Conservation (phyloP, 2,888 invertebrate species). For the Cerastoderma edule region DNA sequence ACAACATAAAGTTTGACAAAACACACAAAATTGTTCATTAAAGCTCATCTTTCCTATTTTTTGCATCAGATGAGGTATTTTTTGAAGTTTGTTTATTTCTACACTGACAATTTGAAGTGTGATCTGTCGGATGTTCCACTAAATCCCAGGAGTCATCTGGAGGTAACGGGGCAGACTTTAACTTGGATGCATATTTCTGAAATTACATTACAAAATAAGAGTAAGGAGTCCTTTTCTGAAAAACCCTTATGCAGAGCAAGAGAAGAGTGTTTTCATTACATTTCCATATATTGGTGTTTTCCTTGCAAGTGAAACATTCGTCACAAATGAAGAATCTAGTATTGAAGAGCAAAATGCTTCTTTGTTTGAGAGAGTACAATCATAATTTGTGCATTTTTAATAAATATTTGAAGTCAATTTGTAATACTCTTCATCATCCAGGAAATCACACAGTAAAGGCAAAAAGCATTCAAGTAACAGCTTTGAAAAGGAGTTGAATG, state of each 20-base stretch:
- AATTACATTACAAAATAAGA: no score
- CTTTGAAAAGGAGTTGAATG: no score
- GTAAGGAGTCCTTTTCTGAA: no score
- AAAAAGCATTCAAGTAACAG: no score
- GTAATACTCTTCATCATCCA: no score
- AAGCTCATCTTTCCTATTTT: slow-evolving; percentile 19
- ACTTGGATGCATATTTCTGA: slow-evolving; percentile 69
- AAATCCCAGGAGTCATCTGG: slow-evolving; percentile 70
- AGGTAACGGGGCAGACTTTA: slow-evolving; percentile 49
- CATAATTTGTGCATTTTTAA: neutral
- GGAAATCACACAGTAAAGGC: no score
- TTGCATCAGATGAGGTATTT: slow-evolving; percentile 4
- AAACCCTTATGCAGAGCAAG: neutral
- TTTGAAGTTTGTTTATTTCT: slow-evolving; percentile 14
- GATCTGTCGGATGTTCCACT: slow-evolving; percentile 68
- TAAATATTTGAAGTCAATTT: no score
- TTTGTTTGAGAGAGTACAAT: neutral
- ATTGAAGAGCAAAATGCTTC: no score
- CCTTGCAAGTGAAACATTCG: neutral
- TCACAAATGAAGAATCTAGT: neutral
- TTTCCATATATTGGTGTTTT: neutral
- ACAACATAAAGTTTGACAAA: no score
- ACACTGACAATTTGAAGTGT: slow-evolving; percentile 65
- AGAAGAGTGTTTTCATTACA: neutral
- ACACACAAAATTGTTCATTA: no score